Percentiles rank a stretch among this genome's conserved stretches.
Conservation (phyloP, 2,888 invertebrate genomes). For the Xanthia togata region DNA sequence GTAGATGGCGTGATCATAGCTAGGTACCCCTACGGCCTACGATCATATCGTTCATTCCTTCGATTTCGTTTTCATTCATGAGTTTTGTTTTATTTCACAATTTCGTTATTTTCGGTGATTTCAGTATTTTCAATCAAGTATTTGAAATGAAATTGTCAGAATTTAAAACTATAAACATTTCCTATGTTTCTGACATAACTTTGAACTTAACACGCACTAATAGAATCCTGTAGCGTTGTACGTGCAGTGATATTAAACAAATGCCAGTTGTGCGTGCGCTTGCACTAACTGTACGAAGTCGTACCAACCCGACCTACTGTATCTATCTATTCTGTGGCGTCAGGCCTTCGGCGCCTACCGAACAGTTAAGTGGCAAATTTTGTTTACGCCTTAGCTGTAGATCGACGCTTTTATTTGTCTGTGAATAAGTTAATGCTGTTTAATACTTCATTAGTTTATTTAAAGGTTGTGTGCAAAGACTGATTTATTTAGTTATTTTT, state of each 20-base stretch:
- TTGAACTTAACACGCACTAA: no score
- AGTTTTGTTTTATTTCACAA: no score
- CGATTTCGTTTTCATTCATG: no score
- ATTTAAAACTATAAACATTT: no score
- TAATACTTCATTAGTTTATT: conserved; percentile 43
- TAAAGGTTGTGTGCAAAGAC: conserved; percentile 5
- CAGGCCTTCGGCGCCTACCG: background rate
- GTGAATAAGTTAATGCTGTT: conserved; percentile 49
- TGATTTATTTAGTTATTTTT: conserved; percentile 8
- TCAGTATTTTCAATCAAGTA: no score
- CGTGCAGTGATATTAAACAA: background rate
- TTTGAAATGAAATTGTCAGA: no score
- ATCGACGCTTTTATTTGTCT: conserved; percentile 46
- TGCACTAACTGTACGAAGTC: background rate
- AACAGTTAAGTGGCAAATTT: conserved; percentile 48
- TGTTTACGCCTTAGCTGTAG: conserved; percentile 46
- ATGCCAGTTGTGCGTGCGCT: background rate
- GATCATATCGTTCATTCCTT: no score
- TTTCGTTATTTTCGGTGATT: no score
- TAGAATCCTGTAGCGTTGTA: background rate
- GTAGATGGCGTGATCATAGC: no score
- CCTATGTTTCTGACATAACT: no score
- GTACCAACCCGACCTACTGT: background rate
- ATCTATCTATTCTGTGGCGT: background rate
- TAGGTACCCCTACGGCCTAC: no score